phyloP scores from a whole-genome alignment of 2,888 invertebrate genomes.

The Scelioninae gen. 2 region DNA sequence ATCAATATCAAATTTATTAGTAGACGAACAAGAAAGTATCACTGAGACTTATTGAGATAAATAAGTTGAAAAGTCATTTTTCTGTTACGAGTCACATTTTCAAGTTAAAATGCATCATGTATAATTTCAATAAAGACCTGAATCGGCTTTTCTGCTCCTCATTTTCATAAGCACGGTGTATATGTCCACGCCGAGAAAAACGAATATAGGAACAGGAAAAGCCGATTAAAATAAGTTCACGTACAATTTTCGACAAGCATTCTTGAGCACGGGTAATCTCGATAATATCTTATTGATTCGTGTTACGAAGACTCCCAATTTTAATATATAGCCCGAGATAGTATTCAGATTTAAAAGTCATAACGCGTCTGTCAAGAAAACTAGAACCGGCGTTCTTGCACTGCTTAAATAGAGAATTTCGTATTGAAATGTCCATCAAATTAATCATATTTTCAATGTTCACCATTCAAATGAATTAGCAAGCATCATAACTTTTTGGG shows the following conservation, averaged over 20 bases:
- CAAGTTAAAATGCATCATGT: constrained; percentile 7
- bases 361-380: constrained; percentile 4
- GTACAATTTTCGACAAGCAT: constrained; percentile 35
- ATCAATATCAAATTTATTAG: neutral
- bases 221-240: constrained; percentile 44
- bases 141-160: constrained; percentile 43
- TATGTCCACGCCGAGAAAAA: constrained; percentile 12
- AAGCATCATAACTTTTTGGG: too few species aligned
- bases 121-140: constrained; percentile 40
- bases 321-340: constrained; percentile 10
- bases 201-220: constrained; percentile 37
- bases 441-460: too few species aligned
- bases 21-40: too few species aligned
- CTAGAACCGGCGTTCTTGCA: neutral
- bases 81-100: neutral
- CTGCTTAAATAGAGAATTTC: too few species aligned
- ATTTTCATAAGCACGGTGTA: constrained; percentile 35
- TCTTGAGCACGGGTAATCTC: constrained; percentile 28
- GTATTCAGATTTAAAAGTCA: constrained; percentile 7
- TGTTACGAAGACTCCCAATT: constrained; percentile 12
- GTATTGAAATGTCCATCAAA: too few species aligned
- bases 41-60: constrained; percentile 1
- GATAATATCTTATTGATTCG: constrained; percentile 34
- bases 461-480: too few species aligned
- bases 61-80: constrained; percentile 17